Base-by-base conservation (phyloP, 2,113 vertebrate genomes). In the Ibidorhyncha struthersii region DNA sequence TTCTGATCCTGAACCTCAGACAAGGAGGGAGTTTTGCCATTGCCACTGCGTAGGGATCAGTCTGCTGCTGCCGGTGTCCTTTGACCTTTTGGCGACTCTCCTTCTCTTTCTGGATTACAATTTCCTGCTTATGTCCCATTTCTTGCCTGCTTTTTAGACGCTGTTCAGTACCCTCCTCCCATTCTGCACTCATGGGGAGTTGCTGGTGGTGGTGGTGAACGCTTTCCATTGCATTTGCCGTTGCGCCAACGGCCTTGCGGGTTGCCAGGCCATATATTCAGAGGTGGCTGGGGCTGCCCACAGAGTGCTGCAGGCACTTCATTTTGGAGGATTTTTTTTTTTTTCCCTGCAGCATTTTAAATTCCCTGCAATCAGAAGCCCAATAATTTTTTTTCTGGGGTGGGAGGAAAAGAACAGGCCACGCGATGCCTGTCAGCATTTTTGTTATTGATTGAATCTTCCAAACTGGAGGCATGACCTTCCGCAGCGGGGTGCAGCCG, bases 171-270 rank as follows among this genome's bases (percentile, higher is more conserved):
- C 10, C 12, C 62, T 73, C n/a, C 45, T 89, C 20, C n/a, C 23
- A 13, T 63, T 36, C 50, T 58, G 26, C 55, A 25, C 13, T 62
- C 59, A 6, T 7, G 25, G 32, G 32, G 38, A 72, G 26, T 20
- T 50, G 53, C 18, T 86, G 40, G 15, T 19, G 40, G 18, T 19
- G 40, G 18, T 19, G 21, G 36, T 65, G 40, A 74, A 52, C 1
- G 0, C 27, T 95, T 80, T 40, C 40, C 23, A 34, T 4, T 23
- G 34, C 20, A 62, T 66, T 74, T 62, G 30, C 8, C 36, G 20
- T 36, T 50, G 25, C 53, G n/a, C 23, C 0, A 0, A 20, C 15
- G 29, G 21, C 27, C 29, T 65, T 47, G 22, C 32, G 56, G 36
- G 22, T 53, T n/a, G 36, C 56, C 82, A 50, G 40, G 6, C 17